A percentile compares a stretch with the other conserved stretches of the same genome.
phyloP scores from a whole-genome alignment of 2,888 invertebrate species.

The Ormyrus rosae region DNA sequence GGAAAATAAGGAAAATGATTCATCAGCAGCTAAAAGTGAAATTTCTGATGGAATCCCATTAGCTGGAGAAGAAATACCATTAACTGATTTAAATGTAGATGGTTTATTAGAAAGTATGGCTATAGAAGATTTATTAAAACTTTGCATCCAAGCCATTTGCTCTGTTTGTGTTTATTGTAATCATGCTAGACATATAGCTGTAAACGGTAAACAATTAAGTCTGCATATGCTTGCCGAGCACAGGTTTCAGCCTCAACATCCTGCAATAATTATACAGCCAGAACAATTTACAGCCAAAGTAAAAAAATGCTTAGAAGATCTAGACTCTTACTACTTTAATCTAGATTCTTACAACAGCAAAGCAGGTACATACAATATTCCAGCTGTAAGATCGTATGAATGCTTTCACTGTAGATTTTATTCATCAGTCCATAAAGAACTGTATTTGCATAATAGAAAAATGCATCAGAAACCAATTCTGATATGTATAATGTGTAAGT shows the following conservation, averaged over 20 bases:
- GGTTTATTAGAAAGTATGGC: constrained; percentile 86
- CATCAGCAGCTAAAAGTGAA: constrained; percentile 23
- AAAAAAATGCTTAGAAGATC: constrained; percentile 79
- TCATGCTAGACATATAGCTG: constrained; percentile 89
- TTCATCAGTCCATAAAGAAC: constrained; percentile 87
- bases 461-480: constrained; percentile 90
- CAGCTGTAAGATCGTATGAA: constrained; percentile 85
- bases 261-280: constrained; percentile 72
- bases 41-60: constrained; percentile 71
- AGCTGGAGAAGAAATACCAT: constrained; percentile 82
- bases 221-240: constrained; percentile 89
- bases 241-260: constrained; percentile 79
- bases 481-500: constrained; percentile 91
- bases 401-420: constrained; percentile 91
- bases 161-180: constrained; percentile 89
- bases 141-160: constrained; percentile 84
- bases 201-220: constrained; percentile 88
- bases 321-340: constrained; percentile 84
- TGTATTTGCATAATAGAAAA: constrained; percentile 90
- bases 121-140: constrained; percentile 83
- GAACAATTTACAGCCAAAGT: constrained; percentile 81
- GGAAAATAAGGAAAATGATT: constrained; percentile 2
- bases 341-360: constrained; percentile 83
- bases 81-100: constrained; percentile 79
- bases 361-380: constrained; percentile 75